A percentile compares a stretch with the other conserved stretches of the same genome.
These are phyloP conservation scores for Sipha maydis DNA, from an alignment of 2,888 invertebrate genomes.

Conservation along the genomic window DNA sequence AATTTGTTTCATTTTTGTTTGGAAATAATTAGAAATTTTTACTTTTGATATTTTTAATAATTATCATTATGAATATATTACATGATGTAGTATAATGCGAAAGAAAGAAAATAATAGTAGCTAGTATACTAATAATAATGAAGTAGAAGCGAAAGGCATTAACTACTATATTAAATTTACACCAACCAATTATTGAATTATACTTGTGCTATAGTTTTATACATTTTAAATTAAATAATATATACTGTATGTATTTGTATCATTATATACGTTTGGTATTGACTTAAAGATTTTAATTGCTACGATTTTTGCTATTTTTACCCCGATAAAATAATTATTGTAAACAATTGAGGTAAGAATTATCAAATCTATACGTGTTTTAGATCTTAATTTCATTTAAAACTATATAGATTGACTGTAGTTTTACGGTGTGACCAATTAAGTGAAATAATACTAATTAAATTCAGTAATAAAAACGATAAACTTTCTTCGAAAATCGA, in stretches of 20 bases:
- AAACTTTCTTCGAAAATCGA: neutral
- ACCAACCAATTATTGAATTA: neutral
- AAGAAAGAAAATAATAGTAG: conserved; percentile 9
- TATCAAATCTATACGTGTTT: neutral
- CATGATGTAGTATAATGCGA: neutral
- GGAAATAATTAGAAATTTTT: conserved; percentile 18
- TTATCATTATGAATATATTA: conserved; percentile 1
- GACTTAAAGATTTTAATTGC: neutral
- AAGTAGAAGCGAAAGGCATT: conserved; percentile 14
- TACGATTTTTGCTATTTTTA: no score
- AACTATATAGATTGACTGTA: neutral
- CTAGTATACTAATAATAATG: neutral
- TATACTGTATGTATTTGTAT: neutral
- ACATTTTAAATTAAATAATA: no score
- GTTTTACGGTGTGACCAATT: neutral
- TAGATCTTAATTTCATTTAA: neutral
- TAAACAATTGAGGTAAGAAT: no score
- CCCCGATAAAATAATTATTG: no score
- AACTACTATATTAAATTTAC: neutral
- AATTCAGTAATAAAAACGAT: neutral
- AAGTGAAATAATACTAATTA: neutral
- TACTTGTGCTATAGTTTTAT: no score
- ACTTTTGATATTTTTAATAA: conserved; percentile 3
- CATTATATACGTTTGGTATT: neutral
- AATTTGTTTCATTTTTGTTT: neutral